These are phyloP conservation scores for Pterostichus niger DNA, from an alignment of 2,888 invertebrate species.

Conservation along the genomic window DNA sequence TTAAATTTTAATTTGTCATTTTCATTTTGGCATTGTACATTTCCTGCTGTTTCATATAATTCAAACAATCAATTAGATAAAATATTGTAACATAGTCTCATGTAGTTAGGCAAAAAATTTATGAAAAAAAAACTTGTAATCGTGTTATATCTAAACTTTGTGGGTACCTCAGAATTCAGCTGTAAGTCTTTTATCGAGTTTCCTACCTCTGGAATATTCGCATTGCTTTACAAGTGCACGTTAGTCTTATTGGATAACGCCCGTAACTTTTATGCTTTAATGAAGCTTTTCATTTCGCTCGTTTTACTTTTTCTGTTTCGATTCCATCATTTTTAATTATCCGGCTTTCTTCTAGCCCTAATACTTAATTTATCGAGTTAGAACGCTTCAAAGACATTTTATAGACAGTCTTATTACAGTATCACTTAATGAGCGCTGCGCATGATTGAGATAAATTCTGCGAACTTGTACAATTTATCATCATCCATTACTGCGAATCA, in stretches of 20 bases:
- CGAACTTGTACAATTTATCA: conserved; percentile 12
- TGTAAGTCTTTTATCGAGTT: conserved; percentile 37
- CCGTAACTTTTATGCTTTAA: conserved; percentile 53
- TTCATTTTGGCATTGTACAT: too few species aligned
- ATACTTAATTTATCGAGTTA: conserved; percentile 50
- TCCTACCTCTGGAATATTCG: conserved; percentile 7
- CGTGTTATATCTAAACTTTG: conserved; percentile 36
- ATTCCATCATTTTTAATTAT: conserved; percentile 58
- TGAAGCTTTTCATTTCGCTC: conserved; percentile 50
- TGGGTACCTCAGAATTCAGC: not conserved
- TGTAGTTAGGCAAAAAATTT: not conserved
- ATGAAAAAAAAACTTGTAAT: conserved; percentile 23
- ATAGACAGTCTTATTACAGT: conserved; percentile 38
- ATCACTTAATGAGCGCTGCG: conserved; percentile 35
- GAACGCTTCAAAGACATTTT: conserved; percentile 39
- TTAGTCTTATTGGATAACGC: conserved; percentile 42
- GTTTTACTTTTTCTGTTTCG: conserved; percentile 59
- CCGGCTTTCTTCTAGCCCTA: conserved; percentile 49
- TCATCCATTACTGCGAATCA: not conserved
- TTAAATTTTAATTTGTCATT: too few species aligned
- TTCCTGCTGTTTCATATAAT: too few species aligned
- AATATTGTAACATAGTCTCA: not conserved
- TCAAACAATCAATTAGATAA: too few species aligned
- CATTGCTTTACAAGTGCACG: conserved; percentile 13
- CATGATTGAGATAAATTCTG: conserved; percentile 2